Conservation (phyloP, 2,113 vertebrate species). For the Nasalis larvatus region DNA sequence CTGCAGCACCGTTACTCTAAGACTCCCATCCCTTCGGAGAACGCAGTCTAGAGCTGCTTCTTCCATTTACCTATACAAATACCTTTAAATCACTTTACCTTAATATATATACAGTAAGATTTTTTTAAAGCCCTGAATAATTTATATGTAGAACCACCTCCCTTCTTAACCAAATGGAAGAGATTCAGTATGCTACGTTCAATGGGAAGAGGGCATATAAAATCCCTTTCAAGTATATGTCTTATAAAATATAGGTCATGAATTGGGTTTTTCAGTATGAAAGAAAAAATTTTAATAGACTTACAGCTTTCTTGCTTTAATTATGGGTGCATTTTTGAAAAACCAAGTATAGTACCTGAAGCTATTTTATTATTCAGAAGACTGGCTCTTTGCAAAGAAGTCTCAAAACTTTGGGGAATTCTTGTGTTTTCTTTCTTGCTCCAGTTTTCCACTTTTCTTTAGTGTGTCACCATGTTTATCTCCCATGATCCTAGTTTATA, state of each 20-base stretch:
- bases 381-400: constrained; percentile 22
- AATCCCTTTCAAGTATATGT: constrained; percentile 62
- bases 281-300: constrained; percentile 63
- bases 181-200: constrained; percentile 21
- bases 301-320: constrained; percentile 57
- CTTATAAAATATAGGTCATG: constrained; percentile 66
- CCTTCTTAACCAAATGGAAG: constrained; percentile 14
- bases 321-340: constrained; percentile 38
- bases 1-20: rapidly evolving
- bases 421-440: neutral
- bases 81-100: neutral
- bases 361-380: constrained; percentile 61
- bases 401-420: constrained; percentile 4
- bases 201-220: neutral
- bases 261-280: constrained; percentile 60
- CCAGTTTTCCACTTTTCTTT: neutral
- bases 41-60: neutral
- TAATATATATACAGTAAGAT: neutral
- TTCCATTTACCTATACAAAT: neutral
- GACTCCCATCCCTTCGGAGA: neutral
- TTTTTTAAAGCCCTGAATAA: neutral
- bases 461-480: neutral
- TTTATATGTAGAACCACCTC: neutral
- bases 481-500: neutral
- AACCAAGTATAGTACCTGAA: constrained; percentile 38